Evolutionary conservation across 2,888 invertebrate genomes (phyloP).

Genomic region (Meiosimyza platycephala): DNA sequence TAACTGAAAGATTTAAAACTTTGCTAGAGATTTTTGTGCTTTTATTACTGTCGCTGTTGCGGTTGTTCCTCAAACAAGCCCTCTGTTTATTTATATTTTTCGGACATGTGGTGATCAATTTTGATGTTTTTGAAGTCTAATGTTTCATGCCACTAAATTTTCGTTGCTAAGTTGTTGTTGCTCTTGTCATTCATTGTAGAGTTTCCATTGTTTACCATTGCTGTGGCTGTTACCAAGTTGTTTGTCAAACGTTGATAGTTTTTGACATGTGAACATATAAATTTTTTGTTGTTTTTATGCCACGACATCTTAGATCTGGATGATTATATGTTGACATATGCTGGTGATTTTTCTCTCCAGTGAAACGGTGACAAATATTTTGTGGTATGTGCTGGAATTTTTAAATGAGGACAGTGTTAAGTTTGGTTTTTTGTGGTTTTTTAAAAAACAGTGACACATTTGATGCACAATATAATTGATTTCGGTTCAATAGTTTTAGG

Average conservation of each 20-base stretch:
- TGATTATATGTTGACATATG: conserved; percentile 1
- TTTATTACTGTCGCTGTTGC: neutral
- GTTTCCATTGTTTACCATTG: neutral
- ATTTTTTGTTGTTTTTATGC: neutral
- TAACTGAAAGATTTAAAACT: too few species aligned
- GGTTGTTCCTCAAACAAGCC: neutral
- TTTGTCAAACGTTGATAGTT: conserved; percentile 32
- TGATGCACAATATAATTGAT: too few species aligned
- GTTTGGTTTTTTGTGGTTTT: neutral
- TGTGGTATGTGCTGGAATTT: neutral
- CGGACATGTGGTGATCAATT: conserved; percentile 19
- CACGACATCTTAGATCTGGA: neutral
- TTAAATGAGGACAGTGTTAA: neutral
- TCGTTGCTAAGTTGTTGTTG: conserved; percentile 8
- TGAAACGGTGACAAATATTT: neutral
- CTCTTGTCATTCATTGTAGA: neutral
- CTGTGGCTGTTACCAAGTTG: conserved; percentile 12
- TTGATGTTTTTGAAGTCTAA: conserved; percentile 10
- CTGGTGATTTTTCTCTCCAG: conserved; percentile 1
- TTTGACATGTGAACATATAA: conserved; percentile 30
- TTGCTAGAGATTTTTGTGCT: too few species aligned
- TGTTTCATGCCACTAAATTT: neutral
- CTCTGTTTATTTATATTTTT: neutral
- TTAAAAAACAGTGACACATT: too few species aligned
- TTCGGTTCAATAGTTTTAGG: too few species aligned